These are phyloP conservation scores for Myanophis thanlyinensis DNA, from an alignment of 2,113 vertebrate genomes.

Conservation along the genomic window DNA sequence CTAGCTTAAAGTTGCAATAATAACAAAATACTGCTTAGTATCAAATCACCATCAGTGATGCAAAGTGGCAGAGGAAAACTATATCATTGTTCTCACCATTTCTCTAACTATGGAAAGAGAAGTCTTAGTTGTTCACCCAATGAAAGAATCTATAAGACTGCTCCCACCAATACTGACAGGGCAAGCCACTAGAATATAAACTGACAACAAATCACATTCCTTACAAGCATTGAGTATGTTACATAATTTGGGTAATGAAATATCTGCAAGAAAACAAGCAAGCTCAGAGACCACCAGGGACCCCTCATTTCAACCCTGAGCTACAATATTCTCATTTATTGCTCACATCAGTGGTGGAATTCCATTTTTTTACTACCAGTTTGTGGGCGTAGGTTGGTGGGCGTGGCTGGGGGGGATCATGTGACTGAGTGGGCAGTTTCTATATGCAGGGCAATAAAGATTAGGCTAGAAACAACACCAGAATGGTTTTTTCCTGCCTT, in stretches of 20 bases:
- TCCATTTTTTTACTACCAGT: too few relatives aligned
- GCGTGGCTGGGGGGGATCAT: too few relatives aligned
- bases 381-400: too few relatives aligned
- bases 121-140: not conserved
- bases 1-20: slow-evolving; percentile 71
- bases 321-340: not conserved
- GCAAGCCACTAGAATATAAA: not conserved
- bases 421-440: too few relatives aligned
- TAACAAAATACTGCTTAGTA: slow-evolving; percentile 37
- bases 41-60: not conserved
- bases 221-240: not conserved
- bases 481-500: too few relatives aligned
- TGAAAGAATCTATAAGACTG: not conserved
- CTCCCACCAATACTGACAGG: not conserved
- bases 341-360: too few relatives aligned
- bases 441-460: too few relatives aligned
- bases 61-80: not conserved
- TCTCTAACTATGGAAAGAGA: not conserved
- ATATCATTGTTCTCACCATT: not conserved
- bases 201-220: not conserved
- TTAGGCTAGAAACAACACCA: too few relatives aligned
- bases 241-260: not conserved
- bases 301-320: not conserved
- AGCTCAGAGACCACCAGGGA: not conserved
- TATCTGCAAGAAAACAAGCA: not conserved